phyloP scores from a whole-genome alignment of 2,888 invertebrate genomes.

The Pomacea canaliculata region DNA sequence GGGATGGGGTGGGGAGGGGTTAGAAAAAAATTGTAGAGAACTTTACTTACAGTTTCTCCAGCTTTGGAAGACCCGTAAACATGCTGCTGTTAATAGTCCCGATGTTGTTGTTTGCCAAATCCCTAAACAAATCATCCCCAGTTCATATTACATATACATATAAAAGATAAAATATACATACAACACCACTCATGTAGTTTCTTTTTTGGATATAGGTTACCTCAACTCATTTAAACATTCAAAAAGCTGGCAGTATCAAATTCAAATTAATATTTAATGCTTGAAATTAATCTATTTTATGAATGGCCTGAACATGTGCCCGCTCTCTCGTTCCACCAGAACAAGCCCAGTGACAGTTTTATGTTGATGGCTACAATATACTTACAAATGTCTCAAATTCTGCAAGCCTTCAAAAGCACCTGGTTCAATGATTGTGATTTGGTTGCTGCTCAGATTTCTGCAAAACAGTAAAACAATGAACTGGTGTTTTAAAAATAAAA shows the following conservation, averaged over 20 bases:
- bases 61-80: slow-evolving; percentile 74
- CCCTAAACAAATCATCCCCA: slow-evolving; percentile 73
- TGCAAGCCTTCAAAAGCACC: slow-evolving; percentile 60
- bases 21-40: too few species aligned
- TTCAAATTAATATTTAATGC: too few species aligned
- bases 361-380: slow-evolving; percentile 11
- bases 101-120: slow-evolving; percentile 83
- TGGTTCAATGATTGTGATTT: slow-evolving; percentile 56
- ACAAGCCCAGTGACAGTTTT: too few species aligned
- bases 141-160: slow-evolving; percentile 14
- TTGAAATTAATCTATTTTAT: too few species aligned
- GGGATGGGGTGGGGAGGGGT: too few species aligned
- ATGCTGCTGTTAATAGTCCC: slow-evolving; percentile 78
- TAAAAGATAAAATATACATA: slow-evolving; percentile 1
- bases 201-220: not conserved
- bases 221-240: not conserved
- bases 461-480: slow-evolving; percentile 41
- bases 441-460: slow-evolving; percentile 61
- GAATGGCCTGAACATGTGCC: too few species aligned
- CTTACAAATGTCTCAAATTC: slow-evolving; percentile 59
- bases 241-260: not conserved
- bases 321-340: too few species aligned
- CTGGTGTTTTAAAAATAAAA: too few species aligned
- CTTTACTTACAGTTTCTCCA: slow-evolving; percentile 76
- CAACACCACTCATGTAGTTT: not conserved